These are phyloP conservation scores for Neostethus bicornis DNA, from an alignment of 2,797 vertebrate species.

Conservation along the genomic window DNA sequence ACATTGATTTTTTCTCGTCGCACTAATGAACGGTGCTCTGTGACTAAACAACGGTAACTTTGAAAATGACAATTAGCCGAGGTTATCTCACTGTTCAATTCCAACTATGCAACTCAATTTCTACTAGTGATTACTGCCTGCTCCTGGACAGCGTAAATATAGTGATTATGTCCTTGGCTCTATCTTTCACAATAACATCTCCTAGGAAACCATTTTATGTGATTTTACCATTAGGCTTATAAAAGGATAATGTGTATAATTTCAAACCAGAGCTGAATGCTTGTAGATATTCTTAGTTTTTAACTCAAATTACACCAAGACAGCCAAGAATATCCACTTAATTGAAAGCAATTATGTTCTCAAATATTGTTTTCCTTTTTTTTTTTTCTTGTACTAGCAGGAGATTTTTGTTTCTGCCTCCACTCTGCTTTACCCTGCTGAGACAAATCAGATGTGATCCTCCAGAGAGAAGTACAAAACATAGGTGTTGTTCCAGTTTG, in stretches of 20 bases:
- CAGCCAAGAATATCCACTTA: conserved; percentile 54
- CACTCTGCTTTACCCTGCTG: conserved; percentile 29
- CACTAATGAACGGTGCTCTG: conserved; percentile 63
- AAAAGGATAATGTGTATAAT: conserved; percentile 73
- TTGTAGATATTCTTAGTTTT: conserved; percentile 56
- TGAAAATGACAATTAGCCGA: conserved; percentile 74
- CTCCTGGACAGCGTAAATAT: conserved; percentile 71
- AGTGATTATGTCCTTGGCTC: conserved; percentile 68
- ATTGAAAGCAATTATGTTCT: conserved; percentile 62
- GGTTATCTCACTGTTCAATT: conserved; percentile 71
- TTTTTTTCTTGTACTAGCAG: conserved; percentile 9
- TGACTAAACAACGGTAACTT: conserved; percentile 67
- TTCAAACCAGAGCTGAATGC: conserved; percentile 58
- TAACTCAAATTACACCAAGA: conserved; percentile 55
- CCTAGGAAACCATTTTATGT: conserved; percentile 75
- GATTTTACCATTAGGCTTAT: conserved; percentile 66
- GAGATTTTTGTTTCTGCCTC: conserved; percentile 45
- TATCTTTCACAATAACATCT: conserved; percentile 75
- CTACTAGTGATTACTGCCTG: conserved; percentile 63
- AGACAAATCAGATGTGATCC: conserved; percentile 53
- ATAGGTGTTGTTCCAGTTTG: conserved; percentile 58
- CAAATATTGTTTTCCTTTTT: conserved; percentile 45
- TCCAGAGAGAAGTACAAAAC: conserved; percentile 44
- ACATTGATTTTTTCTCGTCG: conserved; percentile 67
- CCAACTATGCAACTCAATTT: conserved; percentile 62